Evolutionary conservation across 2,888 invertebrate genomes (phyloP), one percentile per base, ranked within the genome.

Genomic region (Resseliella maxima): DNA sequence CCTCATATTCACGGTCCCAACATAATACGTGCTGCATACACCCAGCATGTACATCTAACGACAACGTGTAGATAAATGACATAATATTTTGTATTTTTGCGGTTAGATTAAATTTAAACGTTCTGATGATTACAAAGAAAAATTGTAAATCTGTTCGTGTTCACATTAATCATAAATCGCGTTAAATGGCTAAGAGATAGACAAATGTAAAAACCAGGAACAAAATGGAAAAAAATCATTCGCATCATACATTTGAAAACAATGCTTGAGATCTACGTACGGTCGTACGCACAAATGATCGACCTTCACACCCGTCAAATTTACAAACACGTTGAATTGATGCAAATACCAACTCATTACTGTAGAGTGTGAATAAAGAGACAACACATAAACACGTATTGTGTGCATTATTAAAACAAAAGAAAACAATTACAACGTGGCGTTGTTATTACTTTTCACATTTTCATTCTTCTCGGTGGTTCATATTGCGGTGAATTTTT

Each of bases 301-400:
- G 72, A 72, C 72, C 72, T 72, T 72, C 72, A 72, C 72, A 72
- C 72, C 72, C 35, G 31, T 8, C 24, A 72, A 15, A 72, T 12
- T 5, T 8, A 41, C 8, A 50, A 50, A 50, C 2, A n/a, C 31
- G n/a, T 72, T 59, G 59, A 24, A n/a, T 59, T 72, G 15, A 72
- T 35, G 35, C 72, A 35, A 72, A 72, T 72, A 24, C 35, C 18
- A n/a, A n/a, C n/a, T 72, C 35, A 31, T 72, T 59, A 59, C 27
- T 35, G 72, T 5, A 10, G 8, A 72, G 72, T 72, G 72, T 72
- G 72, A 27, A 59, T 21, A 59, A 72, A 27, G n/a, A n/a, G n/a
- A n/a, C n/a, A 72, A 72, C 31, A 72, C 18, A 18, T 35, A 72
- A n/a, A 27, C 15, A 72, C 72, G 72, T 72, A n/a, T n/a, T n/a